phyloP scores from a whole-genome alignment of 1,140 invertebrate species.

The Palaemon carinicauda region DNA sequence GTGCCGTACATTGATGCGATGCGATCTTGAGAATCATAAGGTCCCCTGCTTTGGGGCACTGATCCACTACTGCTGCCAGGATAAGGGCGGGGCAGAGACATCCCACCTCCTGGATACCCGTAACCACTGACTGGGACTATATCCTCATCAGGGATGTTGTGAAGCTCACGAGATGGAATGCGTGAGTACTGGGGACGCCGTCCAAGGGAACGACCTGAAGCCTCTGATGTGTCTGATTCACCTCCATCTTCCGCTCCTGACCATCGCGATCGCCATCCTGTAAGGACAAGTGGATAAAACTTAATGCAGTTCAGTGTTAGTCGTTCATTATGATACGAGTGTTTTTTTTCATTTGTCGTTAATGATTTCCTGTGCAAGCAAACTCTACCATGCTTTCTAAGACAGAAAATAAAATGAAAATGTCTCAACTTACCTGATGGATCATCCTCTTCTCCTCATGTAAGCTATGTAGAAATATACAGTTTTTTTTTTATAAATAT shows the following conservation, averaged over 20 bases:
- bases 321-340: background rate
- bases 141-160: conserved; percentile 51
- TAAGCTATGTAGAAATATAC: too few relatives aligned
- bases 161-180: conserved; percentile 50
- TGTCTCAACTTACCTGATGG: too few relatives aligned
- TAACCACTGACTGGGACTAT: background rate
- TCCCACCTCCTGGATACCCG: conserved; percentile 30
- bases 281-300: background rate
- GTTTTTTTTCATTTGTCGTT: background rate
- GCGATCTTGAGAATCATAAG: conserved; percentile 37
- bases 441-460: too few relatives aligned
- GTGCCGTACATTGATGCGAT: conserved; percentile 52
- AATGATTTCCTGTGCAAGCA: too few relatives aligned
- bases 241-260: conserved; percentile 41
- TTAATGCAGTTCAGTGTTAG: background rate
- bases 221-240: conserved; percentile 45
- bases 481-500: too few relatives aligned
- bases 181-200: conserved; percentile 49
- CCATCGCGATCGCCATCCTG: conserved; percentile 47
- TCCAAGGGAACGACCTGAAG: conserved; percentile 32
- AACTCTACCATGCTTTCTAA: too few relatives aligned
- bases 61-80: conserved; percentile 13
- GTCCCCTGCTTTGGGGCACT: background rate
- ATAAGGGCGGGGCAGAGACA: conserved; percentile 37
- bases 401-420: too few relatives aligned